A percentile compares a stretch with the other conserved stretches of the same genome.
Evolutionary conservation across 2,113 vertebrate species (phyloP).

Genomic region (Cebidichthys violaceus): DNA sequence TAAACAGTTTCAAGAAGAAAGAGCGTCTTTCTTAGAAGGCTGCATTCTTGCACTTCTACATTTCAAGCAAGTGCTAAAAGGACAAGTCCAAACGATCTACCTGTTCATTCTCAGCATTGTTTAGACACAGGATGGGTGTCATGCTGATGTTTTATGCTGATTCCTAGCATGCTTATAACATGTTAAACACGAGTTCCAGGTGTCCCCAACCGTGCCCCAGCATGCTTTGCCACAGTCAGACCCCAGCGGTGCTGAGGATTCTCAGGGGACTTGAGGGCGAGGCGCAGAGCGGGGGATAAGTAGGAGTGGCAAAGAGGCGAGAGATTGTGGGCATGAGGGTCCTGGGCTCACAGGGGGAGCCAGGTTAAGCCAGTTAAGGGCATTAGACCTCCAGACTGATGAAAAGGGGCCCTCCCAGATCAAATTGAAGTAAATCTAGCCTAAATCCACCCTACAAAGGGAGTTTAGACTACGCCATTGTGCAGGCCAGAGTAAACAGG

Average conservation of each 20-base stretch:
- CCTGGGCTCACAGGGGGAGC: constrained; percentile 81
- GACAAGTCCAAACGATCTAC: constrained; percentile 19
- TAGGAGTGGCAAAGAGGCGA: constrained; percentile 59
- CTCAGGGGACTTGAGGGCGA: constrained; percentile 64
- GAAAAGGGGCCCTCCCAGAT: constrained; percentile 87
- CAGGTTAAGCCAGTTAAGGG: constrained; percentile 88
- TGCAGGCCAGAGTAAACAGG: constrained; percentile 86
- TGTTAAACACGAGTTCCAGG: constrained; percentile 71
- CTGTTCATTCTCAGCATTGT: constrained; percentile 25
- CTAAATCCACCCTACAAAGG: constrained; percentile 88
- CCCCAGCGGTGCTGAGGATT: constrained; percentile 62
- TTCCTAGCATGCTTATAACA: constrained; percentile 61
- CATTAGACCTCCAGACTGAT: constrained; percentile 91
- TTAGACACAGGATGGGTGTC: constrained; percentile 44
- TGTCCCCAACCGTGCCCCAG: constrained; percentile 64
- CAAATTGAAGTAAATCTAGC: constrained; percentile 89
- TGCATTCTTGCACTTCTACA: constrained; percentile 6
- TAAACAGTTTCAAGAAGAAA: constrained; percentile 46
- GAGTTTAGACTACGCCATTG: constrained; percentile 87
- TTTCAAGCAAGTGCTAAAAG: constrained; percentile 41
- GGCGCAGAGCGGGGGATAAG: constrained; percentile 43
- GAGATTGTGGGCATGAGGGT: constrained; percentile 71
- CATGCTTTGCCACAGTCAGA: constrained; percentile 72
- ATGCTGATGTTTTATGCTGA: constrained; percentile 60
- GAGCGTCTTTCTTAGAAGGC: not conserved